phyloP scores from a whole-genome alignment of 2,888 invertebrate species.

The Allygus modestus region DNA sequence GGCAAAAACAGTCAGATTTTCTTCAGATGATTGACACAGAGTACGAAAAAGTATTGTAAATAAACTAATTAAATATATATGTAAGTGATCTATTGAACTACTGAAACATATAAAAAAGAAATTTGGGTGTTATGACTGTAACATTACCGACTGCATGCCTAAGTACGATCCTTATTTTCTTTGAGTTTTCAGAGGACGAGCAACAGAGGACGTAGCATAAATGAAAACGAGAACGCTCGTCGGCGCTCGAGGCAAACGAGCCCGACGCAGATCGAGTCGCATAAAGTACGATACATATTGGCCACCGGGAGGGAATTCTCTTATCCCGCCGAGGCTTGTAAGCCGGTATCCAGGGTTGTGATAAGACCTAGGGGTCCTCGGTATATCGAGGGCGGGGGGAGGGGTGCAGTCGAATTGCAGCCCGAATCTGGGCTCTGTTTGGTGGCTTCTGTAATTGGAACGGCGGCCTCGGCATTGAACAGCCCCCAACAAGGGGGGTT shows the following conservation, averaged over 20 bases:
- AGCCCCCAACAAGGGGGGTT: constrained; percentile 20
- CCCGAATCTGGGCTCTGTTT: constrained; percentile 52
- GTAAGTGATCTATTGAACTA: too few relatives aligned
- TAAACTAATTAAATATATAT: too few relatives aligned
- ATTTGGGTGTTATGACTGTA: too few relatives aligned
- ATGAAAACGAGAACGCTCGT: constrained; percentile 2
- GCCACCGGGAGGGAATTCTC: constrained; percentile 36
- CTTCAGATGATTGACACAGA: too few relatives aligned
- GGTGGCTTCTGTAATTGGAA: constrained; percentile 54
- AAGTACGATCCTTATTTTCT: too few relatives aligned
- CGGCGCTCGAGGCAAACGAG: not conserved
- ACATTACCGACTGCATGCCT: too few relatives aligned
- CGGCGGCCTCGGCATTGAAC: constrained; percentile 36
- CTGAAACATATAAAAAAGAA: too few relatives aligned
- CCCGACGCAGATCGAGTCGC: not conserved
- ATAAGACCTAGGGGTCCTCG: constrained; percentile 21
- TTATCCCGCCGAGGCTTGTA: constrained; percentile 50
- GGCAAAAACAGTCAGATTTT: too few relatives aligned
- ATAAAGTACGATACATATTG: constrained; percentile 43
- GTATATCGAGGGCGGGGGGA: not conserved
- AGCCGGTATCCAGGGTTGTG: constrained; percentile 22
- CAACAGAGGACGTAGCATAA: not conserved
- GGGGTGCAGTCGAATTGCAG: constrained; percentile 4
- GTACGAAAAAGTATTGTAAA: too few relatives aligned
- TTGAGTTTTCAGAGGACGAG: not conserved